phyloP scores from a whole-genome alignment of 2,888 invertebrate species.

The Chaetogeoica ovagalla region DNA sequence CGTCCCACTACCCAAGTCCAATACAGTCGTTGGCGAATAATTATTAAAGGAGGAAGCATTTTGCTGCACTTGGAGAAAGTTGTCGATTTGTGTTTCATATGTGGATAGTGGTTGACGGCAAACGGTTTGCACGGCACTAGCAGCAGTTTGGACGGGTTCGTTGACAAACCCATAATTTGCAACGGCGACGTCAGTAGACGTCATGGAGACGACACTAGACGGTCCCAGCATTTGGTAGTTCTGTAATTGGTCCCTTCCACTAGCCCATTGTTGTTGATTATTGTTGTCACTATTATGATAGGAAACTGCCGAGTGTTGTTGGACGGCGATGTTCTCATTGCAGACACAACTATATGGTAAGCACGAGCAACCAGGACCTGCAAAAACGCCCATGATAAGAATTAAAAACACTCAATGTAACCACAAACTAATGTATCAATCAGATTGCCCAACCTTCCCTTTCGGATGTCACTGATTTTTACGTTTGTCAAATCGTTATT shows the following conservation, averaged over 20 bases:
- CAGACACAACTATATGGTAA: constrained; percentile 28
- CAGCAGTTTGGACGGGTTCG: neutral
- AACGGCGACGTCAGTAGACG: neutral
- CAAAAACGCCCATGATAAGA: neutral
- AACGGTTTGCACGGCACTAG: neutral
- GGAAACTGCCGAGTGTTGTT: neutral
- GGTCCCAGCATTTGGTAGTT: neutral
- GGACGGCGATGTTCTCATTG: neutral
- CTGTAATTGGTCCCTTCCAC: neutral
- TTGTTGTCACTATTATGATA: neutral
- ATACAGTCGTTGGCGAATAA: constrained; percentile 70
- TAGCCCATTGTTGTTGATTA: neutral
- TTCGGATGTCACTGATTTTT: no score
- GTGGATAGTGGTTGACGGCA: neutral
- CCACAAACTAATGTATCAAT: no score
- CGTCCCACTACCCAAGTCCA: constrained; percentile 74
- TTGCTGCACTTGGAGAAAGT: neutral
- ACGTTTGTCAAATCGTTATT: no score
- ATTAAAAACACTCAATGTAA: neutral
- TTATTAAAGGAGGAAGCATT: constrained; percentile 54
- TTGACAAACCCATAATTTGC: neutral
- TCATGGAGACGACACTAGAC: neutral
- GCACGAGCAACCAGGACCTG: constrained; percentile 19
- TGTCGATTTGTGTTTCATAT: neutral
- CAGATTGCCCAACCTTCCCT: no score